Conservation (phyloP, 2,797 vertebrate genomes). For the Bradypus variegatus region DNA sequence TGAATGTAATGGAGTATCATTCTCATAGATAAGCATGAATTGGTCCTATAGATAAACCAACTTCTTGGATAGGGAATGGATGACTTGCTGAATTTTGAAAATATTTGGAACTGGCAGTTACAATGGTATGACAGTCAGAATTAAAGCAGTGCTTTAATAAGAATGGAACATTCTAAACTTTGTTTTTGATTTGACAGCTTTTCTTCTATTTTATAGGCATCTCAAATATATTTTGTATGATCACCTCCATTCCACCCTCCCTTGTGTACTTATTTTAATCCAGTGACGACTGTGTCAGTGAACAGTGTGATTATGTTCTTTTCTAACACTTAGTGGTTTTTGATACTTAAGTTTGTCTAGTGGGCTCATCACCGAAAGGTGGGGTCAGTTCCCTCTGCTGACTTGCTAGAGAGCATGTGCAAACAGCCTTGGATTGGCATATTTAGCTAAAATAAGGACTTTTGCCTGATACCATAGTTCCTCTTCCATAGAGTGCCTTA, state of each 20-base stretch:
- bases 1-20: not conserved
- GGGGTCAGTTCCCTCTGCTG: not conserved
- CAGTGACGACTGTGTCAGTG: not conserved
- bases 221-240: conserved; percentile 22
- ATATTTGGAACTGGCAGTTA: conserved; percentile 2
- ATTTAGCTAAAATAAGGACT: not conserved
- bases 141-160: not conserved
- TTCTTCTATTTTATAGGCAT: conserved; percentile 31
- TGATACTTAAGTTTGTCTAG: conserved; percentile 25
- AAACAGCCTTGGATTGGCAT: not conserved
- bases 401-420: not conserved
- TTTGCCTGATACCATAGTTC: not conserved
- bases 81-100: conserved; percentile 14
- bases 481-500: not conserved
- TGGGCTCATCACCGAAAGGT: conserved; percentile 25
- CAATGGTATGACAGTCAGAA: not conserved
- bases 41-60: not conserved
- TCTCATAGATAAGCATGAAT: not conserved
- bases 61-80: not conserved
- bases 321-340: conserved; percentile 38
- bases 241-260: conserved; percentile 2
- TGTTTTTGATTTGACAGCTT: conserved; percentile 12
- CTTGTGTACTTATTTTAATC: conserved; percentile 41
- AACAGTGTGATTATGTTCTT: conserved; percentile 27
- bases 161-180: not conserved